phyloP scores from a whole-genome alignment of 1,140 invertebrate species.

The Temnothorax longispinosus region DNA sequence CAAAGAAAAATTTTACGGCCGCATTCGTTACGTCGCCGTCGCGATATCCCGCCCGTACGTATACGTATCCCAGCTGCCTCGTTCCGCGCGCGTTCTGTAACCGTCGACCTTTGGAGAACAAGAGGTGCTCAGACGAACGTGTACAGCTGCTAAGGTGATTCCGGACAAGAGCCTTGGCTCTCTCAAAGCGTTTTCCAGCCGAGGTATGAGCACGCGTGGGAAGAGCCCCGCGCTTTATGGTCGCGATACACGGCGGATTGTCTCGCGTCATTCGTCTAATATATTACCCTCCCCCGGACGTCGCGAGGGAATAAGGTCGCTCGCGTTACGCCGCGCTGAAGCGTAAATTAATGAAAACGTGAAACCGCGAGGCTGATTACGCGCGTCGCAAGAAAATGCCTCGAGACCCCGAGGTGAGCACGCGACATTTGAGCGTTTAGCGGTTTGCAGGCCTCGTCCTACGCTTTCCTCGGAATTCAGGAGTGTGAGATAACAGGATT shows the following conservation, averaged over 20 bases:
- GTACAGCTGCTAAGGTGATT: slow-evolving; percentile 29
- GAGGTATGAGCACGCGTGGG: slow-evolving; percentile 9
- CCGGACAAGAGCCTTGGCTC: slow-evolving; percentile 51
- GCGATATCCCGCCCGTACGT: slow-evolving; percentile 1
- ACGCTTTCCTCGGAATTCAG: not conserved
- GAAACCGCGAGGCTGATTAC: slow-evolving; percentile 60
- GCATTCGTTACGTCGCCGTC: slow-evolving; percentile 1
- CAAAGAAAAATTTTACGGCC: slow-evolving; percentile 25
- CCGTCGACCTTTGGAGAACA: slow-evolving; percentile 28
- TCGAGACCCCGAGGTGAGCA: not conserved
- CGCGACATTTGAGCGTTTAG: slow-evolving; percentile 5
- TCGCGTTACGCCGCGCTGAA: slow-evolving; percentile 21
- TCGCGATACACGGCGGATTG: slow-evolving; percentile 22
- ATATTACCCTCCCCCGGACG: not conserved
- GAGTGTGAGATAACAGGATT: not conserved
- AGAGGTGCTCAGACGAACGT: not conserved
- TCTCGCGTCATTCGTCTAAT: slow-evolving; percentile 53
- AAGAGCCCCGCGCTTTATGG: slow-evolving; percentile 25
- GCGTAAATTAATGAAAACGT: slow-evolving; percentile 67
- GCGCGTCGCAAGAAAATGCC: slow-evolving; percentile 36
- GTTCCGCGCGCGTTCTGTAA: slow-evolving; percentile 24
- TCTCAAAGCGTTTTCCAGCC: slow-evolving; percentile 54
- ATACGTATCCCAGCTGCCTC: not conserved
- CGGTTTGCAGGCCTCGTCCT: not conserved
- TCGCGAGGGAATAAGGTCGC: slow-evolving; percentile 51